Base-by-base conservation (phyloP, 2,797 vertebrate genomes). In the Fratercula arctica region DNA sequence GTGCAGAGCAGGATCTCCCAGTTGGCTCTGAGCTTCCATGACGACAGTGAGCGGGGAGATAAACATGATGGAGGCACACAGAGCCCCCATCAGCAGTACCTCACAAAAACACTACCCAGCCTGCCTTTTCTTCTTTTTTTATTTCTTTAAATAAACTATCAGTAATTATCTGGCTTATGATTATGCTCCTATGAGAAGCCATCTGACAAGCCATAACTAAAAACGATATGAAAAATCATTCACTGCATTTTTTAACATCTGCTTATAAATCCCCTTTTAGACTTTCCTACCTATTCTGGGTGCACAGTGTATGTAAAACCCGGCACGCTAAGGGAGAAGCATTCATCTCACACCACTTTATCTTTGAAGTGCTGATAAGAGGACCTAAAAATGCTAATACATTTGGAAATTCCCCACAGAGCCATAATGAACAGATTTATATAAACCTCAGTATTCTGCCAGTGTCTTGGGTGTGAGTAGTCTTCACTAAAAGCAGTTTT, bases 351-450 rank as follows among this genome's bases (percentile, higher is more conserved):
- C 14, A 10, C 95, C 94, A 89, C 91, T 95, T 96, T 93, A 96
- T 97, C 97, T 97, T 92, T 96, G 87, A 96, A 97, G 96, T 64
- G 89, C 94, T 97, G 96, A 96, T 97, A 95, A 93, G 92, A 95
- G 91, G 87, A 86, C 95, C 95, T 92, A 91, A 91, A 97, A 95
- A 96, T 86, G 97, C 95, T 97, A 97, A 97, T 94, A 79, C 76
- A 10, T 10, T 76, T 89, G 91, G 91, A 85, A 94, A 93, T 92
- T 96, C 97, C 97, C 97, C 16, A 51, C 89, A 89, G 96, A 97
- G 94, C 77, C 89, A 46, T 85, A 93, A 96, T 76, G 95, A 96
- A 92, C 82, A 92, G 97, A 95, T 97, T 96, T 93, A 82, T 97
- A 91, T 79, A 96, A 97, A 97, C 73, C 83, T 96, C 88, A 80